Percentiles rank a stretch among this genome's conserved stretches.
phyloP scores from a whole-genome alignment of 2,113 vertebrate genomes.

The Eidolon helvum region DNA sequence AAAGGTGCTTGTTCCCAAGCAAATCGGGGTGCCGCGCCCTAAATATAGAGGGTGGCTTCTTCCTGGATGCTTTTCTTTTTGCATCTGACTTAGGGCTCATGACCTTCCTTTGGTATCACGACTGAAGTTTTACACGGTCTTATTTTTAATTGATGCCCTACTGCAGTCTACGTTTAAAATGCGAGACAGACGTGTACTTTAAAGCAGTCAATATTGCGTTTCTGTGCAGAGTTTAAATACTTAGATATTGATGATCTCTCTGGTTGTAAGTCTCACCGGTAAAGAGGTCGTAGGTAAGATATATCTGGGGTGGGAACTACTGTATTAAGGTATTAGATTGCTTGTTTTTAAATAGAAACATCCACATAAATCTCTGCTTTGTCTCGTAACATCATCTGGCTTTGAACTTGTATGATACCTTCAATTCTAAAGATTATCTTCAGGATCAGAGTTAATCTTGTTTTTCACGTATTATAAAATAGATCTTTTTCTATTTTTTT shows the following conservation, averaged over 20 bases:
- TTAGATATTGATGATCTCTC: not conserved
- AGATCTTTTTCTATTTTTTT: not conserved
- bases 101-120: not conserved
- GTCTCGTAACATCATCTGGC: not conserved
- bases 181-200: not conserved
- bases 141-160: not conserved
- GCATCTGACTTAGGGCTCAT: not conserved
- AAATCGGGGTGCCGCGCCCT: not conserved
- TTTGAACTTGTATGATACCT: not conserved
- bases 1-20: not conserved
- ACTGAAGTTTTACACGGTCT: not conserved
- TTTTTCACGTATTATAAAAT: slow-evolving; percentile 38
- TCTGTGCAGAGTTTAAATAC: not conserved
- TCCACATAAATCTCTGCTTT: not conserved
- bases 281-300: not conserved
- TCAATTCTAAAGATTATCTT: not conserved
- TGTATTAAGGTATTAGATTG: not conserved
- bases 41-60: not conserved
- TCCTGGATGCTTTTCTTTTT: not conserved
- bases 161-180: not conserved
- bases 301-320: not conserved
- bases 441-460: not conserved
- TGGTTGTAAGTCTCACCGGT: not conserved
- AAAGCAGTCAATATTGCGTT: not conserved
- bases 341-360: not conserved